Conservation (phyloP, 2,888 invertebrate genomes). For the Pediacus dermestoides region DNA sequence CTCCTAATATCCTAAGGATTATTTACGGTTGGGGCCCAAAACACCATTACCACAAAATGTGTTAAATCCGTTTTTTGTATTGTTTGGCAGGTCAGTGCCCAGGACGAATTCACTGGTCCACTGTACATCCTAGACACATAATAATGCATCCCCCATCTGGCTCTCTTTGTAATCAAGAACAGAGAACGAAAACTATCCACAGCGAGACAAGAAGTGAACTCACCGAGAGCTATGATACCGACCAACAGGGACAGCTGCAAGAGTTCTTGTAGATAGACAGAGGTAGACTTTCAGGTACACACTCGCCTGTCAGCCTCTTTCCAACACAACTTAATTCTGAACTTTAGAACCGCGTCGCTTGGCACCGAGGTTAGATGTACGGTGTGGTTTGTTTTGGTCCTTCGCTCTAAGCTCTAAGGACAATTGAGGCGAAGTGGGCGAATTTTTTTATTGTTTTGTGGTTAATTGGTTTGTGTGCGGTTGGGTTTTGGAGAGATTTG, state of each 20-base stretch:
- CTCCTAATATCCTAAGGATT: too few relatives aligned
- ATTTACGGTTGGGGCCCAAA: too few relatives aligned
- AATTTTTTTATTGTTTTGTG: too few relatives aligned
- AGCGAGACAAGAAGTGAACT: too few relatives aligned
- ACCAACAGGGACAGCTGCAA: slow-evolving; percentile 9
- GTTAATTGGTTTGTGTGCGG: background rate
- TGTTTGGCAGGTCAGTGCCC: slow-evolving; percentile 18
- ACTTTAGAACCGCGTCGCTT: slow-evolving; percentile 39
- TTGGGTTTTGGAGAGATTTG: background rate
- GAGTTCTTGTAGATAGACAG: background rate
- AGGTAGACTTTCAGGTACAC: slow-evolving; percentile 8
- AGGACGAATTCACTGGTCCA: slow-evolving; percentile 26
- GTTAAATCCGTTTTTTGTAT: slow-evolving; percentile 7
- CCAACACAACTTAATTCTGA: slow-evolving; percentile 48
- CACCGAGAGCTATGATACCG: too few relatives aligned
- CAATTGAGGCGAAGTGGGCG: too few relatives aligned
- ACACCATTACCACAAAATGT: slow-evolving; percentile 11
- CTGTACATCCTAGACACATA: slow-evolving; percentile 33
- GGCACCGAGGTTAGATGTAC: slow-evolving; percentile 31
- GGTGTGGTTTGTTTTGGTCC: too few relatives aligned
- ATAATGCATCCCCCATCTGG: slow-evolving; percentile 35
- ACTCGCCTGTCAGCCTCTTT: slow-evolving; percentile 37
- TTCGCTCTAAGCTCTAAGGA: too few relatives aligned
- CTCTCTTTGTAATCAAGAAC: slow-evolving; percentile 10
- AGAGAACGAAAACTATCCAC: too few relatives aligned